Evolutionary conservation across 2,888 invertebrate species (phyloP).

Genomic region (Herminia tarsipennalis): DNA sequence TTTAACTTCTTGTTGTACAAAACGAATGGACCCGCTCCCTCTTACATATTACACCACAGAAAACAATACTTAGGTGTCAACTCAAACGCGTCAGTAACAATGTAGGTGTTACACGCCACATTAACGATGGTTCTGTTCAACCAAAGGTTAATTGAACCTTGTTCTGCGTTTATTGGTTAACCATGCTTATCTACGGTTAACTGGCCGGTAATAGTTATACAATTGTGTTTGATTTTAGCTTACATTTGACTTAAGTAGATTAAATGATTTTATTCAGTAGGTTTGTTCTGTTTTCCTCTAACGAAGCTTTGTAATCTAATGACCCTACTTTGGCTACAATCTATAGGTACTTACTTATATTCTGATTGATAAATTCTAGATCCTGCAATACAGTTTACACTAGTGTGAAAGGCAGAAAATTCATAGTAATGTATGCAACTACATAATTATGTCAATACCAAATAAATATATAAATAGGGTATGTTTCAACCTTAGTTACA

Average conservation of each 20-base stretch:
- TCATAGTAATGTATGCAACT: too few relatives aligned
- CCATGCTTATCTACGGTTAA: slow-evolving; percentile 21
- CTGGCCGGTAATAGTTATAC: slow-evolving; percentile 16
- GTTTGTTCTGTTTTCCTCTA: neutral
- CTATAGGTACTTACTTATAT: too few relatives aligned
- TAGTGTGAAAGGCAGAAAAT: too few relatives aligned
- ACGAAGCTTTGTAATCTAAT: too few relatives aligned
- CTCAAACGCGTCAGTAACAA: slow-evolving; percentile 53
- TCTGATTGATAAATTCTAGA: too few relatives aligned
- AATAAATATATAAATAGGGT: too few relatives aligned
- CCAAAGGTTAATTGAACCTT: slow-evolving; percentile 55
- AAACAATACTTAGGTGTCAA: slow-evolving; percentile 44
- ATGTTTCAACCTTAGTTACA: too few relatives aligned
- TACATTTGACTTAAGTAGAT: neutral
- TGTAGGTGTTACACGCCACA: slow-evolving; percentile 43
- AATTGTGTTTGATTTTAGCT: slow-evolving; percentile 15
- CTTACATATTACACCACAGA: slow-evolving; percentile 31
- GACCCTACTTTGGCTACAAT: too few relatives aligned
- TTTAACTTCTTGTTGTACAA: neutral
- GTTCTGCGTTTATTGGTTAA: slow-evolving; percentile 35
- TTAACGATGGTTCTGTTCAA: slow-evolving; percentile 36
- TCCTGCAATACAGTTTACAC: too few relatives aligned
- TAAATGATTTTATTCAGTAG: neutral
- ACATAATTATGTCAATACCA: too few relatives aligned
- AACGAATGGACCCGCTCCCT: slow-evolving; percentile 1